phyloP scores from a whole-genome alignment of 2,797 vertebrate species.

The Okamejei kenojei region DNA sequence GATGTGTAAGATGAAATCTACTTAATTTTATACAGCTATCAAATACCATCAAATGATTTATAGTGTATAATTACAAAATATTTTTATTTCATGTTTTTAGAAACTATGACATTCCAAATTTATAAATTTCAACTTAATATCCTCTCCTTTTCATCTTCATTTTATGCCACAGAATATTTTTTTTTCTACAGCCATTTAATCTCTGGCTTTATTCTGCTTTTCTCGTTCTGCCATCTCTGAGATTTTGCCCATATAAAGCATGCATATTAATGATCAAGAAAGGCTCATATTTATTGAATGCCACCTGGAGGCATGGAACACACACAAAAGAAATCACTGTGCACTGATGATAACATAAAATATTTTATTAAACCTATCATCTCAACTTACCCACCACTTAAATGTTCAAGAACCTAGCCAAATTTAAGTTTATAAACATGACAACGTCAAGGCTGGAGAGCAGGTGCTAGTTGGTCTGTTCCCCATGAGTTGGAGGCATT shows the following conservation, averaged over 20 bases:
- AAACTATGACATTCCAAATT: background rate
- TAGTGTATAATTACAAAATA: background rate
- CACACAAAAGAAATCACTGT: background rate
- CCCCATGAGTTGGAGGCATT: background rate
- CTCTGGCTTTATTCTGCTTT: slow-evolving; percentile 3
- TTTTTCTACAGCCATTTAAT: background rate
- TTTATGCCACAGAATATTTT: background rate
- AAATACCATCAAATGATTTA: background rate
- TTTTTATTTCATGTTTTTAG: background rate
- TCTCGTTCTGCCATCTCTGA: background rate
- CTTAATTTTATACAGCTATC: background rate
- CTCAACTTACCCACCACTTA: background rate
- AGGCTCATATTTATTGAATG: background rate
- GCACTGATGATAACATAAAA: background rate
- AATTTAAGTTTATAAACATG: background rate
- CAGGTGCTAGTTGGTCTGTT: too few relatives aligned
- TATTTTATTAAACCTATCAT: background rate
- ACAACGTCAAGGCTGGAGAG: background rate
- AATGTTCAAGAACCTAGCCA: background rate
- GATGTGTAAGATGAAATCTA: too few relatives aligned
- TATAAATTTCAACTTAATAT: slow-evolving; percentile 3
- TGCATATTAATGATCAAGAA: background rate
- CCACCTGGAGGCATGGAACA: background rate
- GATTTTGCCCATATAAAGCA: background rate
- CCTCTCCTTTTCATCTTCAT: background rate